Evolutionary conservation across 2,797 vertebrate species (phyloP).

Genomic region (Peromyscus nudipes): DNA sequence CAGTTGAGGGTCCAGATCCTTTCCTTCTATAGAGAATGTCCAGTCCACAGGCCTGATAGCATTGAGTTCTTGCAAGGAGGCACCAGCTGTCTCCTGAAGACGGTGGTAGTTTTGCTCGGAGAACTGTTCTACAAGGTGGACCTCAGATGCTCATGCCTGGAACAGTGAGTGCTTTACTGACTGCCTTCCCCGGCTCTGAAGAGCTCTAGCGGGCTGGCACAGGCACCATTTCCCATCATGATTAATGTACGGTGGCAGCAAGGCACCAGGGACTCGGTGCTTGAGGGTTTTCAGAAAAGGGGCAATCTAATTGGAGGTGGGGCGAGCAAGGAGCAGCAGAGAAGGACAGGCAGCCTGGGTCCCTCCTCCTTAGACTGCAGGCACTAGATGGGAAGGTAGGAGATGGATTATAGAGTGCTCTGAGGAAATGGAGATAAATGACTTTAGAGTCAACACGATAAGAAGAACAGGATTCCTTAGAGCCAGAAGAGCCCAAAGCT

Average conservation of each 20-base stretch:
- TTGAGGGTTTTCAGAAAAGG: constrained; percentile 40
- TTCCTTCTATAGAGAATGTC: not conserved
- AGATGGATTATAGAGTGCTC: not conserved
- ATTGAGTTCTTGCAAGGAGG: not conserved
- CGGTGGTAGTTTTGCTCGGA: not conserved
- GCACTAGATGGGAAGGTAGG: not conserved
- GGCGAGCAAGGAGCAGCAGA: not conserved
- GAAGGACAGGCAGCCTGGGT: not conserved
- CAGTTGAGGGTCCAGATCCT: not conserved
- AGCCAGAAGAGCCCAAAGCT: not conserved
- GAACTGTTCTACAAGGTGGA: not conserved
- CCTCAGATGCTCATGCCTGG: not conserved
- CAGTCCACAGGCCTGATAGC: not conserved
- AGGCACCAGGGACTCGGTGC: constrained; percentile 1
- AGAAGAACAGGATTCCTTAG: constrained; percentile 13
- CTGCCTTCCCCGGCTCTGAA: not conserved
- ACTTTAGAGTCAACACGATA: constrained; percentile 25
- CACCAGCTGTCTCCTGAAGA: not conserved
- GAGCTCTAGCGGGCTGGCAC: not conserved
- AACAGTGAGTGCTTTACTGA: not conserved
- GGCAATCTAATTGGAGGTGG: not conserved
- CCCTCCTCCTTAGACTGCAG: not conserved
- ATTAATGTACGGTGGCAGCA: not conserved
- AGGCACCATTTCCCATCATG: not conserved
- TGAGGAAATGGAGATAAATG: constrained; percentile 64